A percentile compares a stretch with the other conserved stretches of the same genome.
These are phyloP conservation scores for Ceratosolen fusciceps DNA, from an alignment of 1,140 invertebrate species.

Conservation along the genomic window DNA sequence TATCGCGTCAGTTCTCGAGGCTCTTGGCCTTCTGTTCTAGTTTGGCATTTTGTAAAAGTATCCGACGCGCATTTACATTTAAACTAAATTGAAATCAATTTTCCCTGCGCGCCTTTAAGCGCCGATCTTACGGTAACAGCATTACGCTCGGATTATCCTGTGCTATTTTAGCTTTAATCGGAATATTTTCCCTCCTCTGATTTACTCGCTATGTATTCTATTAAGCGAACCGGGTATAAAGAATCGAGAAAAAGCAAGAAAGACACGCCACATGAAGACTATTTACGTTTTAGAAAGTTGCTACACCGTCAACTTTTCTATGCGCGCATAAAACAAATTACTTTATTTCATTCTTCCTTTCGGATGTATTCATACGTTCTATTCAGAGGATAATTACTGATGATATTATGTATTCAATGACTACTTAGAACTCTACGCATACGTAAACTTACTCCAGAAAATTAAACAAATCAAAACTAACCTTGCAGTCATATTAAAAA, in stretches of 20 bases:
- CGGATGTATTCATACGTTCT: neutral
- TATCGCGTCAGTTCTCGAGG: neutral
- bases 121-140: neutral
- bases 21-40: conserved; percentile 18
- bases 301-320: neutral
- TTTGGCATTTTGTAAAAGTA: conserved; percentile 15
- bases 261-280: no score
- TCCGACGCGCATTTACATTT: neutral
- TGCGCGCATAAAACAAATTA: neutral
- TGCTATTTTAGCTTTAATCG: neutral
- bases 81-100: conserved; percentile 27
- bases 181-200: neutral
- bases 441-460: neutral
- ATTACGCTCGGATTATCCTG: neutral
- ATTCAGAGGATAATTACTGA: neutral
- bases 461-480: neutral
- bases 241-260: no score
- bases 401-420: no score
- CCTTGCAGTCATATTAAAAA: neutral
- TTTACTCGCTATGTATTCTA: no score
- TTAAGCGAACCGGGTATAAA: no score
- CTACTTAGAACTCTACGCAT: neutral
- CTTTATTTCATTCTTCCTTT: neutral
- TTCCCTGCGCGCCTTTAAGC: neutral
- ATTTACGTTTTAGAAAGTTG: conserved; percentile 11